phyloP scores from a whole-genome alignment of 2,113 vertebrate species.

The Prunella himalayana region DNA sequence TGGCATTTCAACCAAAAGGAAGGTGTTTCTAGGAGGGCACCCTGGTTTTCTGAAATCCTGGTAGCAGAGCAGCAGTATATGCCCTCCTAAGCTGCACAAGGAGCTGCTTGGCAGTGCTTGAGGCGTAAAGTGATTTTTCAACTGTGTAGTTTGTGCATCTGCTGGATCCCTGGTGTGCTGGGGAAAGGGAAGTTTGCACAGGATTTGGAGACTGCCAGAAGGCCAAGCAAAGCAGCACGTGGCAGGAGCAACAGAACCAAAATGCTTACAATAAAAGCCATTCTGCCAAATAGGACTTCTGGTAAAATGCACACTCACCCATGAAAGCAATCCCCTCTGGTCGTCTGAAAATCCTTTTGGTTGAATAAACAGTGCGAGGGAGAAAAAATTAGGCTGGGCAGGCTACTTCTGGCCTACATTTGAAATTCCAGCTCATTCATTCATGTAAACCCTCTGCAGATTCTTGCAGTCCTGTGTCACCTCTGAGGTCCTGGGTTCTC shows the following conservation, averaged over 20 bases:
- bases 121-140: not conserved
- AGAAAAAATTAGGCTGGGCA: not conserved
- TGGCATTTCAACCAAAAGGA: not conserved
- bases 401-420: constrained; percentile 15
- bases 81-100: not conserved
- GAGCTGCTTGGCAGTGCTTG: not conserved
- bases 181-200: not conserved
- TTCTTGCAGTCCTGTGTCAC: not conserved
- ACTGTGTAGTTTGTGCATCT: not conserved
- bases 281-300: constrained; percentile 4
- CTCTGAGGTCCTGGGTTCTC: not conserved
- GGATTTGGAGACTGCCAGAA: not conserved
- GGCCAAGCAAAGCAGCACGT: not conserved
- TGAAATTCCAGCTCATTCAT: not conserved
- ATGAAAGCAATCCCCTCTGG: not conserved
- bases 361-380: not conserved
- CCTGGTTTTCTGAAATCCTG: not conserved
- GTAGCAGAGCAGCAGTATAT: not conserved
- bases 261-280: not conserved
- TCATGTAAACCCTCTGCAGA: not conserved
- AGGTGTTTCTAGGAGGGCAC: not conserved
- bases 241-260: not conserved
- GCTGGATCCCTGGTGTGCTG: not conserved
- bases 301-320: constrained; percentile 12
- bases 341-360: not conserved